A percentile compares a stretch with the other conserved stretches of the same genome.
These are phyloP conservation scores for Panthera uncia DNA, from an alignment of 2,113 vertebrate genomes.

Conservation along the genomic window DNA sequence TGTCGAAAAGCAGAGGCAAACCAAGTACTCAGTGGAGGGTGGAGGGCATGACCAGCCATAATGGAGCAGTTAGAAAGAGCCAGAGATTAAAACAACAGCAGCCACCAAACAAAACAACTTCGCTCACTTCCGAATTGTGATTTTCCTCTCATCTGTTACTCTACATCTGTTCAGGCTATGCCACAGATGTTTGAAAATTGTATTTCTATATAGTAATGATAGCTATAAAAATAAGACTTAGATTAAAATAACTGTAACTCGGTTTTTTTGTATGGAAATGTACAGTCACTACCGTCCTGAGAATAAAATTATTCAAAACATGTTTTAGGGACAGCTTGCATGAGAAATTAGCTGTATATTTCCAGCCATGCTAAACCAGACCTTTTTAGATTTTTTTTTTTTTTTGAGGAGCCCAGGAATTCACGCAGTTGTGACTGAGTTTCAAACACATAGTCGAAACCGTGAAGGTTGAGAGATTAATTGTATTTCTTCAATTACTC, in stretches of 20 bases:
- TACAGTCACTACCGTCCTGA: background rate
- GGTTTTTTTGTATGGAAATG: constrained; percentile 20
- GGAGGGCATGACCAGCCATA: background rate
- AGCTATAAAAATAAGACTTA: background rate
- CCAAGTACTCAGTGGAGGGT: background rate
- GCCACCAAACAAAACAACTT: too few species aligned
- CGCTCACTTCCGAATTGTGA: background rate
- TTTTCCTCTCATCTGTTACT: background rate
- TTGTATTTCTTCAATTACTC: background rate
- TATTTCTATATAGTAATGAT: background rate
- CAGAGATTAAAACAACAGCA: background rate
- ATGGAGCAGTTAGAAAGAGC: background rate
- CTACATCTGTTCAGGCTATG: background rate
- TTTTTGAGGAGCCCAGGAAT: background rate
- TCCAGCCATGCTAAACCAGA: background rate
- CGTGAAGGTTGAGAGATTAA: background rate
- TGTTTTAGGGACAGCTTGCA: background rate
- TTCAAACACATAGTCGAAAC: background rate
- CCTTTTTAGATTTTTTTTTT: background rate
- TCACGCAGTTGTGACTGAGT: background rate
- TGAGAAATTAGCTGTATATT: background rate
- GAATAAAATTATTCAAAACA: constrained; percentile 28
- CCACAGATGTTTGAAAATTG: background rate
- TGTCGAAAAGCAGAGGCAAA: background rate
- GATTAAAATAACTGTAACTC: constrained; percentile 15